These are phyloP conservation scores for Ispidina picta DNA, from an alignment of 2,797 vertebrate genomes.

Conservation along the genomic window DNA sequence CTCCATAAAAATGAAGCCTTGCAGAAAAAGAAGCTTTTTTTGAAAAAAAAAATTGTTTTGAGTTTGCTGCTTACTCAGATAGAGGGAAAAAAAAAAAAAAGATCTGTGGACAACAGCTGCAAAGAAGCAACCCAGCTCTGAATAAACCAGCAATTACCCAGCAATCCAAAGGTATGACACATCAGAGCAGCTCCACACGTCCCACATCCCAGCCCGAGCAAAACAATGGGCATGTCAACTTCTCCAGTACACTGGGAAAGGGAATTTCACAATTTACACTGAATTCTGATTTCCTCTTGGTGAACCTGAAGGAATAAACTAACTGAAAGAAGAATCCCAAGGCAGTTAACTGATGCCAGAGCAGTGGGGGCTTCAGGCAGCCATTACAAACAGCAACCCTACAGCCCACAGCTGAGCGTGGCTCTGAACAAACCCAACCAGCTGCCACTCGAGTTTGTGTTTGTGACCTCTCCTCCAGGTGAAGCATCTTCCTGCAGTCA, in stretches of 20 bases:
- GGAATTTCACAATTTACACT: neutral
- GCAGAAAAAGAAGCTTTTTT: neutral
- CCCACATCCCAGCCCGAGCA: neutral
- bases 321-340: neutral
- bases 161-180: neutral
- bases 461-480: neutral
- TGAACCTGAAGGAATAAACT: neutral
- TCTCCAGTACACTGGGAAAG: neutral
- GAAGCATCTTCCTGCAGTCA: neutral
- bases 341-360: neutral
- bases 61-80: neutral
- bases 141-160: neutral
- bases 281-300: neutral
- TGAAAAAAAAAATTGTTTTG: neutral
- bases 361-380: neutral
- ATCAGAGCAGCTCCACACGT: neutral
- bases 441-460: neutral
- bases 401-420: neutral
- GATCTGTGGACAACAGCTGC: neutral
- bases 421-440: neutral
- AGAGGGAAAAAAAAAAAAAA: fast-evolving
- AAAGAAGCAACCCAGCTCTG: neutral
- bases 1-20: neutral
- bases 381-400: neutral
- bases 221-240: neutral